Evolutionary conservation across 2,888 invertebrate genomes (phyloP).

Genomic region (Cerceris rybyensis): DNA sequence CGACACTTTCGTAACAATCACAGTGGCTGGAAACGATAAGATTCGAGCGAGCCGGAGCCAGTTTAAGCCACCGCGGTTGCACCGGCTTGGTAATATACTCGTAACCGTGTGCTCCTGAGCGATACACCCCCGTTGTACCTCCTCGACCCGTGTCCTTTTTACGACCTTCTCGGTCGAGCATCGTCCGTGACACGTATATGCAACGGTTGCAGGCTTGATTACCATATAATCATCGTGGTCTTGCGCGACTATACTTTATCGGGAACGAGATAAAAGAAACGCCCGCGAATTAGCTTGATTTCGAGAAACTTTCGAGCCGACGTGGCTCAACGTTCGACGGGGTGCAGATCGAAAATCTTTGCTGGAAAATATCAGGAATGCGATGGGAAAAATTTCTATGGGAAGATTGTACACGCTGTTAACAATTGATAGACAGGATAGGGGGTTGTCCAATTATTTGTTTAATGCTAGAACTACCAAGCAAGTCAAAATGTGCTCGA

Average conservation of each 20-base stretch:
- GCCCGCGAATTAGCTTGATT: not conserved
- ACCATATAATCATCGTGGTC: conserved; percentile 36
- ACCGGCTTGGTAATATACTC: conserved; percentile 49
- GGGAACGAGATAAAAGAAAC: conserved; percentile 16
- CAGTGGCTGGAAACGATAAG: conserved; percentile 61
- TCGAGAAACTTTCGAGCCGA: not conserved
- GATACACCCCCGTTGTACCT: conserved; percentile 23
- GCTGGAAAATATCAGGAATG: too few relatives aligned
- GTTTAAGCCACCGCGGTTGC: conserved; percentile 49
- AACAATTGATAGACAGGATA: too few relatives aligned
- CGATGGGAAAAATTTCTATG: too few relatives aligned
- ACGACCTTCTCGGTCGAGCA: not conserved
- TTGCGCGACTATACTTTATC: conserved; percentile 18
- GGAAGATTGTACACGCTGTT: too few relatives aligned
- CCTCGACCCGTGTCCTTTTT: conserved; percentile 3
- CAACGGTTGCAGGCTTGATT: conserved; percentile 20
- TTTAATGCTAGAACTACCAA: too few relatives aligned
- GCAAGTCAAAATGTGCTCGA: too few relatives aligned
- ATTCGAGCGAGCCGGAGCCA: conserved; percentile 58
- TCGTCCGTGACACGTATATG: conserved; percentile 5
- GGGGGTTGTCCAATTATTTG: too few relatives aligned
- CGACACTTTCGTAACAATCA: conserved; percentile 55
- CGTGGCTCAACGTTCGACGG: not conserved
- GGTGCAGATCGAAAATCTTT: too few relatives aligned
- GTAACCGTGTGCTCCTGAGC: conserved; percentile 50